These are phyloP conservation scores for Psophia crepitans DNA, from an alignment of 2,113 vertebrate species.

Conservation along the genomic window DNA sequence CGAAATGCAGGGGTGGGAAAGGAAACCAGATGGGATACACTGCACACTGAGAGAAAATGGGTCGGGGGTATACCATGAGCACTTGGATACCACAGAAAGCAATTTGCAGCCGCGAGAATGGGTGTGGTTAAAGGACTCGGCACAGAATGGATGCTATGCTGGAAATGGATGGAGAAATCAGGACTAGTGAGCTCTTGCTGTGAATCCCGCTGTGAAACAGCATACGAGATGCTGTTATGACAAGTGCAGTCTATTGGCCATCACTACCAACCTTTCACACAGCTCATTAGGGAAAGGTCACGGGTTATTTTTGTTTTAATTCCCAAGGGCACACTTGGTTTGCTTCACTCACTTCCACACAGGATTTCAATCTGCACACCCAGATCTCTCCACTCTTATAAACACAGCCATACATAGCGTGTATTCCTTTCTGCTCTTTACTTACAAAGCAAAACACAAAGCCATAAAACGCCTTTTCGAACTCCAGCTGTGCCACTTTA, in stretches of 20 bases:
- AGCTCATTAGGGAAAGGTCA: constrained; percentile 56
- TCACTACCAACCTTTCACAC: constrained; percentile 47
- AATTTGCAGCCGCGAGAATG: not conserved
- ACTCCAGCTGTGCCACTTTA: constrained; percentile 48
- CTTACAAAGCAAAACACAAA: constrained; percentile 32
- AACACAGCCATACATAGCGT: not conserved
- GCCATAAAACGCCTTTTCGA: constrained; percentile 15
- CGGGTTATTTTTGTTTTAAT: constrained; percentile 28
- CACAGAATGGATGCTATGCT: not conserved
- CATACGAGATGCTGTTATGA: constrained; percentile 22
- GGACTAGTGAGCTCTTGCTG: constrained; percentile 10
- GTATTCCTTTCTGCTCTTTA: constrained; percentile 23
- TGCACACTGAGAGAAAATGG: not conserved
- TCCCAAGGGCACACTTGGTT: constrained; percentile 8
- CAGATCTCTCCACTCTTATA: not conserved
- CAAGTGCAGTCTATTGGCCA: constrained; percentile 17
- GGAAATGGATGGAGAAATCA: constrained; percentile 27
- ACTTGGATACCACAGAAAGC: not conserved
- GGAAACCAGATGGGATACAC: not conserved
- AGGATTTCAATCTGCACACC: not conserved
- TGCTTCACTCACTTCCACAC: constrained; percentile 24
- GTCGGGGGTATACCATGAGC: not conserved
- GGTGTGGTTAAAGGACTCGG: not conserved
- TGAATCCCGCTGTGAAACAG: constrained; percentile 20
- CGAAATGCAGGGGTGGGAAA: not conserved